A percentile compares a stretch with the other conserved stretches of the same genome.
These are phyloP conservation scores for Pollimyrus isidori DNA, from an alignment of 2,113 vertebrate genomes.

Conservation along the genomic window DNA sequence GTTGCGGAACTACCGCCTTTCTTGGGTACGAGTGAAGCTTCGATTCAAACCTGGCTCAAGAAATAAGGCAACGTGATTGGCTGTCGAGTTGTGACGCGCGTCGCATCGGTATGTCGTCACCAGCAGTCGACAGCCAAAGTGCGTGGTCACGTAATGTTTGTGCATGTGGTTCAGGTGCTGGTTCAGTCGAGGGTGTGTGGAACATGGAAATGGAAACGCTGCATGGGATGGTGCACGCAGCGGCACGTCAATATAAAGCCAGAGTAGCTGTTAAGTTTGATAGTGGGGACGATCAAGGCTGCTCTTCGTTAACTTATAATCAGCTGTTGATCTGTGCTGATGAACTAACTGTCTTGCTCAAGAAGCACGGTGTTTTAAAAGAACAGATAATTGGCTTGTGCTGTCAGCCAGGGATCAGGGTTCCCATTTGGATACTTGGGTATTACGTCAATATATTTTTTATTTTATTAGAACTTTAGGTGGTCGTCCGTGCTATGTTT, in stretches of 20 bases:
- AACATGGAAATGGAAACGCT: conserved; percentile 50
- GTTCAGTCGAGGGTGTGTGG: neutral
- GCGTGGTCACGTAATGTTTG: neutral
- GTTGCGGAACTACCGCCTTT: neutral
- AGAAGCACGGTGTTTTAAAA: conserved; percentile 34
- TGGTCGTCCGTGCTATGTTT: neutral
- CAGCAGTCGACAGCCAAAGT: neutral
- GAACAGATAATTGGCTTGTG: conserved; percentile 68
- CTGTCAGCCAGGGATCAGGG: conserved; percentile 68
- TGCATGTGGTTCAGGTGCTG: neutral
- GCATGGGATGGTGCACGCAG: conserved; percentile 61
- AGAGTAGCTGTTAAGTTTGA: conserved; percentile 70
- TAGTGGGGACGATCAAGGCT: conserved; percentile 32
- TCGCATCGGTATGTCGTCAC: neutral
- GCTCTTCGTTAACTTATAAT: conserved; percentile 51
- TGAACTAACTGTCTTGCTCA: conserved; percentile 61
- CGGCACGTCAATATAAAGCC: conserved; percentile 47
- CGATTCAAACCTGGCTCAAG: conserved; percentile 26
- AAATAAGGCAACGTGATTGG: conserved; percentile 41
- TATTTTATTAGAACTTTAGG: neutral
- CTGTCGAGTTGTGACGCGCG: conserved; percentile 25
- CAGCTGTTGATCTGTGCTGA: conserved; percentile 43
- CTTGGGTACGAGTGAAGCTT: neutral
- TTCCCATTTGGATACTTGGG: conserved; percentile 87
- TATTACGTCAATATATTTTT: conserved; percentile 45